Base-by-base conservation (phyloP, 2,113 vertebrate species). In the Osmerus mordax region DNA sequence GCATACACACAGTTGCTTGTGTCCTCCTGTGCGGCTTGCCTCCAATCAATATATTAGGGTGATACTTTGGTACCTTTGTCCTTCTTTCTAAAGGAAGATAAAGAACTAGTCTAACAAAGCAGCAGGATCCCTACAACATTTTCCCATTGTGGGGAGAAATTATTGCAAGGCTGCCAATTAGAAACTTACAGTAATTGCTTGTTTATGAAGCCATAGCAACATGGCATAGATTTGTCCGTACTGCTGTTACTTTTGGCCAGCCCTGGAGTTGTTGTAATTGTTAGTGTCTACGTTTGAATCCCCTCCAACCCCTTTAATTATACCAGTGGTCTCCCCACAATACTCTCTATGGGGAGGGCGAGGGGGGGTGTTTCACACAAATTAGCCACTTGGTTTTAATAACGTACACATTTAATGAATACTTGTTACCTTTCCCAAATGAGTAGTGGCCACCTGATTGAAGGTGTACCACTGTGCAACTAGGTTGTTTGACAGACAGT, bases 181-280 rank as follows among this genome's bases (percentile, higher is more conserved):
- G 70, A 75, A 80, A 85, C 73, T 77, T 74, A 56, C 64, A 58
- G 63, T 67, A 81, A 73, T 81, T 63, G 77, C 74, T 82, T 87
- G 58, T 83, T 73, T 77, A 56, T 73, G 81, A 87, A 86, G 79
- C 84, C 78, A 65, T 79, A 82, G 79, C 83, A 84, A 82, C 74
- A 51, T 73, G 70, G 56, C 73, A 69, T 58, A 4, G 28, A 65
- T 77, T 65, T 51, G 67, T 29, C 32, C 32, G 41, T 25, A 74
- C 67, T 76, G 77, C 65, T 56, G 78, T 69, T 88, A 86, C 89
- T 87, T 89, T 89, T 89, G 84, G 79, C 74, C 68, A 66, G 78
- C 78, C 62, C 76, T 81, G 83, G 78, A 79, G 78, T 87, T 88
- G 77, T 73, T 85, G 73, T 85, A 86, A 87, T 89, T 88, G 83